Conservation (phyloP, 2,113 vertebrate species). For the Arvicanthis niloticus region DNA sequence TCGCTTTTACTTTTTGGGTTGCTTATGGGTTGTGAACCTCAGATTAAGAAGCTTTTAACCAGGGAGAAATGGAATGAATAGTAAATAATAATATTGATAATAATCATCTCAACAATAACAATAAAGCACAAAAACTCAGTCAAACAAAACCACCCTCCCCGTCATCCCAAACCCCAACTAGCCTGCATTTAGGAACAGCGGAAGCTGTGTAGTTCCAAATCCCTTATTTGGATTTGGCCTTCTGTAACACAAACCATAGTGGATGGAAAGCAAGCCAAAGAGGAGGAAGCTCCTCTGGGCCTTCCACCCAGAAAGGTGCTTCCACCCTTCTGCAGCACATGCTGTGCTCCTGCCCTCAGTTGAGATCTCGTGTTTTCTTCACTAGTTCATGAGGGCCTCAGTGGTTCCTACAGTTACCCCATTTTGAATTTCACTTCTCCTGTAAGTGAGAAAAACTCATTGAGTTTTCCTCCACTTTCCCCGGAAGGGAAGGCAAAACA, state of each 20-base stretch:
- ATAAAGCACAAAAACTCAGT: not conserved
- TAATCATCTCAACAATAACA: no score
- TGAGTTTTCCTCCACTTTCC: conserved; percentile 36
- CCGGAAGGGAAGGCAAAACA: conserved; percentile 65
- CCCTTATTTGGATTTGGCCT: not conserved
- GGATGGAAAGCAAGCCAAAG: not conserved
- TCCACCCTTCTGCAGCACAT: fast-evolving
- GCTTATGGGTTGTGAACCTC: no score
- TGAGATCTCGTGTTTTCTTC: not conserved
- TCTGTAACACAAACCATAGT: fast-evolving
- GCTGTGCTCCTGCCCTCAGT: not conserved
- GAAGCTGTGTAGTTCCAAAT: not conserved
- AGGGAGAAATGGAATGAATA: not conserved
- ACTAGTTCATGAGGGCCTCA: not conserved
- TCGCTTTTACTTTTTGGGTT: not conserved
- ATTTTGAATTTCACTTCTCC: conserved; percentile 24
- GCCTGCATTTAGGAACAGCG: not conserved
- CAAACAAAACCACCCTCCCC: not conserved
- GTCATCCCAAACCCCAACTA: not conserved
- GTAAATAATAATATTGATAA: not conserved
- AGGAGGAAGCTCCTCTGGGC: not conserved
- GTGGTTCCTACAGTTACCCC: not conserved
- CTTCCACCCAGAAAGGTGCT: no score
- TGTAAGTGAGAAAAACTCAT: conserved; percentile 53
- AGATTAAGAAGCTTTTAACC: not conserved